Evolutionary conservation across 2,797 vertebrate species (phyloP).

Genomic region (Holocentrus rufus): DNA sequence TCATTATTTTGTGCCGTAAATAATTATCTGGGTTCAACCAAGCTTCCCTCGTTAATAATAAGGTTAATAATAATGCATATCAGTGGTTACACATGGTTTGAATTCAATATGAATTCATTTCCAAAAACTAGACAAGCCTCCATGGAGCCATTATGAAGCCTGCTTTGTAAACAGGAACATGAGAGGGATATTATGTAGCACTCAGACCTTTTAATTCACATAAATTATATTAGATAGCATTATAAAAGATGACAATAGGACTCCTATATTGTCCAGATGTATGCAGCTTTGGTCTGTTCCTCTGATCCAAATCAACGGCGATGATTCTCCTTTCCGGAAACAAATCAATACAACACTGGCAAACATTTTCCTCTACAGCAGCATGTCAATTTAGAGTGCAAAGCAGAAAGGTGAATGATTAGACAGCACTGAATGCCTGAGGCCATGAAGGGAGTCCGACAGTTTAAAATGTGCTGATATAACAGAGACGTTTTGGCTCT

Average conservation of each 20-base stretch:
- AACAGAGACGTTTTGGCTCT: constrained; percentile 33
- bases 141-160: constrained; percentile 15
- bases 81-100: background rate
- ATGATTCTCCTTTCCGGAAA: constrained; percentile 20
- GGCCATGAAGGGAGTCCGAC: background rate
- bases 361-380: constrained; percentile 3
- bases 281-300: background rate
- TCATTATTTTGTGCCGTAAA: background rate
- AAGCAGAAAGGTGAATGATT: constrained; percentile 4
- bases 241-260: background rate
- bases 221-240: background rate
- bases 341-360: background rate
- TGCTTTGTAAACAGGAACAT: constrained; percentile 11
- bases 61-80: background rate
- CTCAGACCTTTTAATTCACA: background rate
- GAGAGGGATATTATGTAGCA: background rate
- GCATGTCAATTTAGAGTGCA: constrained; percentile 7
- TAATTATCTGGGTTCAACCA: background rate
- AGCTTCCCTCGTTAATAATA: background rate
- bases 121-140: background rate
- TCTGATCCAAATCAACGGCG: background rate
- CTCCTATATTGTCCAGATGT: background rate
- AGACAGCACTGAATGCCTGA: background rate
- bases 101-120: constrained; percentile 8
- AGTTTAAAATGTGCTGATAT: constrained; percentile 11